A percentile compares a stretch with the other conserved stretches of the same genome.
Evolutionary conservation across 2,888 invertebrate species (phyloP).

Genomic region (Cerceris rybyensis): DNA sequence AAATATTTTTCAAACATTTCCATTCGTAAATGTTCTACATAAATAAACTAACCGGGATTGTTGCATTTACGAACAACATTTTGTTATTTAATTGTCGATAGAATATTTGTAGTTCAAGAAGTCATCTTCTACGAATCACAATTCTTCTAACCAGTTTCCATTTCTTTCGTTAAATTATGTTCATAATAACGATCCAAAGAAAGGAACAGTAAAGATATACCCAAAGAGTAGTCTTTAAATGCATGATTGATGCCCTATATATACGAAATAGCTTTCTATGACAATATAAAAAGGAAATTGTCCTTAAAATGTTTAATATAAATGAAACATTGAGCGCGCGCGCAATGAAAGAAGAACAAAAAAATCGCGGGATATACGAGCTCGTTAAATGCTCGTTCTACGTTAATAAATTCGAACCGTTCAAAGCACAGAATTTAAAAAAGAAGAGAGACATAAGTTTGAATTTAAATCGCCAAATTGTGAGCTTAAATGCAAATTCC

Average conservation of each 20-base stretch:
- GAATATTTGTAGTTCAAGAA: neutral
- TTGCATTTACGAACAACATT: no score
- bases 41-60: no score
- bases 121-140: no score
- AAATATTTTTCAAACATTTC: neutral
- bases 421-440: conserved; percentile 28
- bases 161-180: no score
- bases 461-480: conserved; percentile 45
- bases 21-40: neutral
- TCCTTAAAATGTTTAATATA: neutral
- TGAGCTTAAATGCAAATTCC: conserved; percentile 63
- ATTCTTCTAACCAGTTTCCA: no score
- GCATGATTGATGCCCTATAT: no score
- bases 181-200: no score
- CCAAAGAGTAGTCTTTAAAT: no score
- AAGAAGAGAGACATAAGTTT: conserved; percentile 27
- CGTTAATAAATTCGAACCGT: conserved; percentile 13
- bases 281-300: neutral
- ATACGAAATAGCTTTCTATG: no score
- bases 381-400: conserved; percentile 35
- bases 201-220: no score
- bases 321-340: conserved; percentile 11
- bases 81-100: neutral
- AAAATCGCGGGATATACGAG: conserved; percentile 43
- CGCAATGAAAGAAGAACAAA: conserved; percentile 43